Evolutionary conservation across 2,113 vertebrate genomes (phyloP).

Genomic region (Gallinago undulata): DNA sequence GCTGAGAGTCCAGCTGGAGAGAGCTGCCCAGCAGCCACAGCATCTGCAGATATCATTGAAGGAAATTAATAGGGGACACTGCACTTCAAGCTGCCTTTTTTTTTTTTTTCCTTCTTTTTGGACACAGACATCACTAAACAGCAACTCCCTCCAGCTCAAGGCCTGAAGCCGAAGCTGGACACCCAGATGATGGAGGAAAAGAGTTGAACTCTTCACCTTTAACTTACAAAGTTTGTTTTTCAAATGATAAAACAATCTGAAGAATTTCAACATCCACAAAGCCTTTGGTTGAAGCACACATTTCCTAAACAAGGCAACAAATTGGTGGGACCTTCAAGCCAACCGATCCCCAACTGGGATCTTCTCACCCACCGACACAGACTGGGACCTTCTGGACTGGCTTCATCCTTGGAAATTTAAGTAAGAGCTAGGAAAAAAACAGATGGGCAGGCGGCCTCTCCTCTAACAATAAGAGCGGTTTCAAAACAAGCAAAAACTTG

Average conservation of each 20-base stretch:
- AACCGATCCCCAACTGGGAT: too few relatives aligned
- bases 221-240: constrained; percentile 36
- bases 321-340: background rate
- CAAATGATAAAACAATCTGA: background rate
- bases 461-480: too few relatives aligned
- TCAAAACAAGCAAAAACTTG: background rate
- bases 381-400: background rate
- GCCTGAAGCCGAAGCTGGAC: background rate
- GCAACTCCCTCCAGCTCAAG: background rate
- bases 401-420: background rate
- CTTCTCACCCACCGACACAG: background rate
- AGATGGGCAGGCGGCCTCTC: background rate
- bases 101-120: background rate
- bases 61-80: background rate
- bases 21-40: background rate
- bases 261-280: constrained; percentile 32
- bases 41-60: background rate
- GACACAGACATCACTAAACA: background rate
- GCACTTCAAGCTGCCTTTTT: background rate
- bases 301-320: background rate
- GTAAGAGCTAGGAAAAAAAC: background rate
- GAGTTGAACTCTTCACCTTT: constrained; percentile 65
- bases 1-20: background rate
- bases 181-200: background rate
- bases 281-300: background rate